Conservation (phyloP, 2,888 invertebrate species). For the Augiades crinisus region DNA sequence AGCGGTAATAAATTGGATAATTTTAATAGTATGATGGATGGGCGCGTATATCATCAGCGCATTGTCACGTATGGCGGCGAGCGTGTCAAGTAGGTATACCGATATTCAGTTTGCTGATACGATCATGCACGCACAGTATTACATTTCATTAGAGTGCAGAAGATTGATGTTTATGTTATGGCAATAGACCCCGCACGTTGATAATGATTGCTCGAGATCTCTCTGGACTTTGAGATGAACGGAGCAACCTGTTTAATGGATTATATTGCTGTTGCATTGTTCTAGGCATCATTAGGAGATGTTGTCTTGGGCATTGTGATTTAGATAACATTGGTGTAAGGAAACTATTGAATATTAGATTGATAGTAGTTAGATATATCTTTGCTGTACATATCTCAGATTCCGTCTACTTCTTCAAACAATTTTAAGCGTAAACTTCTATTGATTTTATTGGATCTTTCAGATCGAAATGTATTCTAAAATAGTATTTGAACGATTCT, state of each 20-base stretch:
- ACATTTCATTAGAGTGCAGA: conserved; percentile 48
- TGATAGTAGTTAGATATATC: no score
- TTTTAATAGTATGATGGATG: conserved; percentile 68
- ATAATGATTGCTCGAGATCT: conserved; percentile 27
- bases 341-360: no score
- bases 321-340: not conserved
- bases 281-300: conserved; percentile 13
- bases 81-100: conserved; percentile 29
- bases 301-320: not conserved
- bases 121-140: conserved; percentile 39
- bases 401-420: no score
- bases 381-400: no score
- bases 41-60: conserved; percentile 64
- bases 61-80: conserved; percentile 50
- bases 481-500: not conserved
- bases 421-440: no score
- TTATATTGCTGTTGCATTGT: conserved; percentile 16
- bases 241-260: conserved; percentile 20
- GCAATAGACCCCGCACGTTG: conserved; percentile 21
- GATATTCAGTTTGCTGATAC: conserved; percentile 36
- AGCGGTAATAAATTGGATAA: conserved; percentile 62
- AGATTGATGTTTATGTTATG: conserved; percentile 37
- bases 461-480: no score
- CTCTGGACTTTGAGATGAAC: conserved; percentile 17
- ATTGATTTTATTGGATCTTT: no score